Percentiles rank a stretch among this genome's conserved stretches.
phyloP scores from a whole-genome alignment of 23 tunicate species.

The Ascidia mentula region DNA sequence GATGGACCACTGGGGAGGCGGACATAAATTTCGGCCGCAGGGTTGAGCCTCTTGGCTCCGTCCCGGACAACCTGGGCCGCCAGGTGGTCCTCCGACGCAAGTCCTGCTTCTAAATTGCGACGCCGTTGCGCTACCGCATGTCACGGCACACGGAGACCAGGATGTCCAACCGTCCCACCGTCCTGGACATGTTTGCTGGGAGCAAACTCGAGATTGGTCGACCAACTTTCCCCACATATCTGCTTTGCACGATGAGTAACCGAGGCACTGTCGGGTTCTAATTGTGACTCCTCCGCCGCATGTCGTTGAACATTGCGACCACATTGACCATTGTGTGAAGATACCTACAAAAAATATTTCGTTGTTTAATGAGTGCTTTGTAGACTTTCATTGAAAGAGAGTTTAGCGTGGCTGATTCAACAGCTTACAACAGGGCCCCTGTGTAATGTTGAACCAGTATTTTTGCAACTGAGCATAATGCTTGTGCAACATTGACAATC shows the following conservation, averaged over 20 bases:
- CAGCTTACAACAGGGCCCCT: too few species aligned
- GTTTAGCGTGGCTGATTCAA: too few species aligned
- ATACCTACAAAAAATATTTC: slow-evolving; percentile 9
- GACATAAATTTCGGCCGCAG: slow-evolving; percentile 44
- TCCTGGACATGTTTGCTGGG: slow-evolving; percentile 10
- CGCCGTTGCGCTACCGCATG: slow-evolving; percentile 56
- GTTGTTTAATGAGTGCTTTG: too few species aligned
- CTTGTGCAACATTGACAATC: too few species aligned
- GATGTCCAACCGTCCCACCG: slow-evolving; percentile 56
- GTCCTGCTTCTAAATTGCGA: slow-evolving; percentile 3
- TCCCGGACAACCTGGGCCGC: slow-evolving; percentile 31
- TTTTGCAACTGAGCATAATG: too few species aligned
- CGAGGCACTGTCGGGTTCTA: slow-evolving; percentile 16
- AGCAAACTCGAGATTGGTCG: slow-evolving; percentile 11
- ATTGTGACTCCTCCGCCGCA: slow-evolving; percentile 21
- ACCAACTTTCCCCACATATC: background rate
- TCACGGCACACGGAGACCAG: slow-evolving; percentile 51
- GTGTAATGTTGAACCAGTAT: too few species aligned
- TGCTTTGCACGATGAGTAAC: slow-evolving; percentile 3
- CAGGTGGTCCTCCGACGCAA: slow-evolving; percentile 21
- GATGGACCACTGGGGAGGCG: slow-evolving; percentile 29
- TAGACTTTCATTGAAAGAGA: too few species aligned
- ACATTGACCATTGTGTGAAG: slow-evolving; percentile 12
- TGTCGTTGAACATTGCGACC: slow-evolving; percentile 13
- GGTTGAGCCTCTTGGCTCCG: slow-evolving; percentile 12